Evolutionary conservation across 2,113 vertebrate genomes (phyloP).

Genomic region (Lasiurus borealis): DNA sequence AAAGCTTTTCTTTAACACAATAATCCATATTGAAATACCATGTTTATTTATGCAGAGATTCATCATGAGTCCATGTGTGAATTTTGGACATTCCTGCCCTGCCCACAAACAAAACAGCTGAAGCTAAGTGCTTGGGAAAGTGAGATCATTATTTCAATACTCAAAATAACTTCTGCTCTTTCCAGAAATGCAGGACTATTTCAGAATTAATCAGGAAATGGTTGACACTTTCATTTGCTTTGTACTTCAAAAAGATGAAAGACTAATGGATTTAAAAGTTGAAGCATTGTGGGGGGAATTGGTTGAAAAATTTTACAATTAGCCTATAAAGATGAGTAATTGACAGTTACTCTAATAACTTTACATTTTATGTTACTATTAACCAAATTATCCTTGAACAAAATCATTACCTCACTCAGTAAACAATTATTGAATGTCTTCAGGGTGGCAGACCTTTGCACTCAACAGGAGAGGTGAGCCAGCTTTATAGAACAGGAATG

Average conservation of each 20-base stretch:
- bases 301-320: neutral
- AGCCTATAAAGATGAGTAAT: slow-evolving; percentile 8
- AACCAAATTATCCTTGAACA: slow-evolving; percentile 22
- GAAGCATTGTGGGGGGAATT: neutral
- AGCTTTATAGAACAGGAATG: neutral
- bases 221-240: slow-evolving; percentile 19
- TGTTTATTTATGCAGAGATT: slow-evolving; percentile 57
- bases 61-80: slow-evolving; percentile 23
- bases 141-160: slow-evolving; percentile 68
- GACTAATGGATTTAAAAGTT: slow-evolving; percentile 2
- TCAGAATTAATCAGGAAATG: slow-evolving; percentile 39
- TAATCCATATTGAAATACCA: neutral
- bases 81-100: slow-evolving; percentile 73
- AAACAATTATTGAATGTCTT: slow-evolving; percentile 41
- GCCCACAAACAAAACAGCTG: slow-evolving; percentile 76
- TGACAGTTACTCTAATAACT: slow-evolving; percentile 27
- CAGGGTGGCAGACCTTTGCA: neutral
- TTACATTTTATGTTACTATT: slow-evolving; percentile 49
- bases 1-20: slow-evolving; percentile 19
- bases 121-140: slow-evolving; percentile 63
- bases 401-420: slow-evolving; percentile 52
- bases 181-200: slow-evolving; percentile 56
- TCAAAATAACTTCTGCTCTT: slow-evolving; percentile 75
- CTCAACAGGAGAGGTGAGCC: neutral
- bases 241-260: slow-evolving; percentile 22